Evolutionary conservation across 2,797 vertebrate genomes (phyloP).

Genomic region (Knipowitschia caucasica): DNA sequence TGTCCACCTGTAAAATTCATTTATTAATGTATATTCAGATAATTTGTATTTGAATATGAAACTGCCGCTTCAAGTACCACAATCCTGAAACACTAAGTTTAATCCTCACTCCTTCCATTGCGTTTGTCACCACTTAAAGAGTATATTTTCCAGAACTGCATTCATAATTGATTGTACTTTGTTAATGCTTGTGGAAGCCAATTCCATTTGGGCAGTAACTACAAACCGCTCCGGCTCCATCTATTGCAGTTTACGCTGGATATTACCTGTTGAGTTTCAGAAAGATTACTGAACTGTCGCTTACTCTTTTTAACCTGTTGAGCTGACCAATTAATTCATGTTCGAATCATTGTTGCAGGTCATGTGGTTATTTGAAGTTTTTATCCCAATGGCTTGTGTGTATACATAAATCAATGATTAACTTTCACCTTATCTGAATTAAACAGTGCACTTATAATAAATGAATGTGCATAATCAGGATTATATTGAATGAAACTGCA

Average conservation of each 20-base stretch:
- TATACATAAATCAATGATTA: slow-evolving; percentile 69
- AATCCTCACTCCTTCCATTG: slow-evolving; percentile 64
- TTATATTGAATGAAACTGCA: slow-evolving; percentile 68
- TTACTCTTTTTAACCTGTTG: slow-evolving; percentile 50
- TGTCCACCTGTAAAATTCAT: slow-evolving; percentile 89
- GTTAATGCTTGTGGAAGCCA: slow-evolving; percentile 80
- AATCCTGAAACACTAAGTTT: slow-evolving; percentile 88
- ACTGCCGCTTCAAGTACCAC: slow-evolving; percentile 77
- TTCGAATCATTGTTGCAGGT: slow-evolving; percentile 84
- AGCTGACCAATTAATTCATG: slow-evolving; percentile 52
- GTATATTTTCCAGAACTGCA: slow-evolving; percentile 60
- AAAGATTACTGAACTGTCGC: slow-evolving; percentile 78
- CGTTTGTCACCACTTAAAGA: slow-evolving; percentile 54
- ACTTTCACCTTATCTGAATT: slow-evolving; percentile 68
- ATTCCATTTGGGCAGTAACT: slow-evolving; percentile 81
- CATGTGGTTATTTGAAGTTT: slow-evolving; percentile 80
- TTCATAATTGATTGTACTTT: slow-evolving; percentile 77
- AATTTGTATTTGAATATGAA: slow-evolving; percentile 80
- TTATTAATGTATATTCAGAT: slow-evolving; percentile 91
- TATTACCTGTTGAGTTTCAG: slow-evolving; percentile 86
- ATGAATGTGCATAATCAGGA: slow-evolving; percentile 75
- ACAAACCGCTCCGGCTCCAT: slow-evolving; percentile 69
- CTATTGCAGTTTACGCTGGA: slow-evolving; percentile 84
- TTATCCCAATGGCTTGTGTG: slow-evolving; percentile 66
- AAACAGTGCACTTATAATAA: slow-evolving; percentile 72